Conservation (phyloP, 2,888 invertebrate species). For the Campopleginae sp. region DNA sequence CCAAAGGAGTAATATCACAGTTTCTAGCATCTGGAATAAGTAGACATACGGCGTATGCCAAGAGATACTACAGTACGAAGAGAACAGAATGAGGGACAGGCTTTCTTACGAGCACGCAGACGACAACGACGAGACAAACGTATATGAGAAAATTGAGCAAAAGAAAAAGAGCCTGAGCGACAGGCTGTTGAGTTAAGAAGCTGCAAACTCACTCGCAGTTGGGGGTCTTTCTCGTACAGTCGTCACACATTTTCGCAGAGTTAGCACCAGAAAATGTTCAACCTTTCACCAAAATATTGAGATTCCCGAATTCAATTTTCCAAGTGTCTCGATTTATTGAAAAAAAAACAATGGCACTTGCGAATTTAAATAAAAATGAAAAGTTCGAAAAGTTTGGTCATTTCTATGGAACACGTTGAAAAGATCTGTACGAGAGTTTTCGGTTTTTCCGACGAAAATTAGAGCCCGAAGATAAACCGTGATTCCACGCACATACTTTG, state of each 20-base stretch:
- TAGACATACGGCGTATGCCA: slow-evolving; percentile 54
- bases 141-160: slow-evolving; percentile 36
- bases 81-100: slow-evolving; percentile 21
- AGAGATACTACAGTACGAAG: slow-evolving; percentile 32
- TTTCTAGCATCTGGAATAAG: slow-evolving; percentile 55
- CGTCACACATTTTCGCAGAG: slow-evolving; percentile 30
- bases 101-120: slow-evolving; percentile 23
- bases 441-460: neutral
- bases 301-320: no score
- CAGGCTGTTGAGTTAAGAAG: slow-evolving; percentile 38
- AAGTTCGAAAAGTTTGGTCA: no score
- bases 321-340: no score
- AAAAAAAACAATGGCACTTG: no score
- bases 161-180: slow-evolving; percentile 36
- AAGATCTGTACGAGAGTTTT: no score
- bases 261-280: neutral
- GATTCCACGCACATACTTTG: neutral
- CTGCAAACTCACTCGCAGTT: slow-evolving; percentile 48
- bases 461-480: neutral
- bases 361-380: no score
- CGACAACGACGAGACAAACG: slow-evolving; percentile 35
- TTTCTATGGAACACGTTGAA: no score
- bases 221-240: slow-evolving; percentile 44
- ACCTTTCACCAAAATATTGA: neutral
- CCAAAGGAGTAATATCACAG: slow-evolving; percentile 40